Base-by-base conservation (phyloP, 2,113 vertebrate genomes). In the Lethenteron camtschaticum region DNA sequence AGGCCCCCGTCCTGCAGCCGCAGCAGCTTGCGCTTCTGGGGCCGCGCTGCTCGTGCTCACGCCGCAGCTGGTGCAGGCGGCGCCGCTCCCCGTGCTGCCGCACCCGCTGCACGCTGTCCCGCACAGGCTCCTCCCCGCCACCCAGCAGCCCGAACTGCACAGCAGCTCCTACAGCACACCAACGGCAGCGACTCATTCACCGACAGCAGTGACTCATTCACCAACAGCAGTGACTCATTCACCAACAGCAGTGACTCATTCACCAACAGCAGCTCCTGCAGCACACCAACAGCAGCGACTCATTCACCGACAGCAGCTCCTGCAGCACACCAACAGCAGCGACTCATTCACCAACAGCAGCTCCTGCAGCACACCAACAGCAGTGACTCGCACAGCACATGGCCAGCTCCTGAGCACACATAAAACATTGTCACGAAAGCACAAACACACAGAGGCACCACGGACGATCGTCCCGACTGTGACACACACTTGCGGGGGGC, bases 61-160 rank as follows among this genome's bases (percentile, higher is more conserved):
- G 79, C 75, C 85, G 87, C 57, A 94, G 73, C 69, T 80, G 84
- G 70, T 80, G 82, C 14, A 94, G 80, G 57, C 81, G 83, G 2
- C 70, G 82, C 71, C 83, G 84, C 68, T 87, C 83, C 0, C 79
- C 81, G 20, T 77, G 79, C 69, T 78, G 77, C 74, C 77, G 75
- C 59, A 84, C 81, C 11, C 86, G 86, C 59, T 81, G 74, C n/a
- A 56, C 55, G 0, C 78, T 76, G 70, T 78, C 56, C 75, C 69
- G 63, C 63, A 16, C 20, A 9, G 63, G 63, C 63, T 66, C 63
- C 10, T n/a, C 1, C 41, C 57, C 11, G 59, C 68, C 72, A 0
- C 81, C 79, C 75, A 91, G 73, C n/a, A 95, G 80, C 16, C 79
- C 76, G 0, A 91, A 86, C 72, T 82, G 84, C 68, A 68, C 81